Evolutionary conservation across 2,797 vertebrate species (phyloP).

Genomic region (Crenichthys baileyi): DNA sequence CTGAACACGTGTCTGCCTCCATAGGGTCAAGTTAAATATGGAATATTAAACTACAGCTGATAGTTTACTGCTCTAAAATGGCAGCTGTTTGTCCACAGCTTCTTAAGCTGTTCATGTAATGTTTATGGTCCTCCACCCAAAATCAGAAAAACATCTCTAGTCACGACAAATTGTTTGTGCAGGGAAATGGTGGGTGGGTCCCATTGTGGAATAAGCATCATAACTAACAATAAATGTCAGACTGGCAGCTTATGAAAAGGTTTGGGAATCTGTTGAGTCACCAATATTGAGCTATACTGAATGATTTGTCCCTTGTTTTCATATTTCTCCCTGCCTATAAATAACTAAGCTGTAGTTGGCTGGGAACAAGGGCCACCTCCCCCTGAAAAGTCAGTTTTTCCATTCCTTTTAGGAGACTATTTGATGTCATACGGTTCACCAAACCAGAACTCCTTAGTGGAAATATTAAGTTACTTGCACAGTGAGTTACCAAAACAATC

Average conservation of each 20-base stretch:
- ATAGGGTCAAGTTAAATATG: no score
- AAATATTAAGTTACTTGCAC: conserved; percentile 18
- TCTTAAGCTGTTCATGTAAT: background rate
- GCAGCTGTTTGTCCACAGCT: background rate
- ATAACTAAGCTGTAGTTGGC: conserved; percentile 36
- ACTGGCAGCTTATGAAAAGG: conserved; percentile 18
- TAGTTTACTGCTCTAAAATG: background rate
- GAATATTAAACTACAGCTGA: background rate
- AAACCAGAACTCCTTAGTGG: conserved; percentile 2
- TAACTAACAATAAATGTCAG: conserved; percentile 10
- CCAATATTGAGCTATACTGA: conserved; percentile 25
- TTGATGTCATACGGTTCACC: conserved; percentile 17
- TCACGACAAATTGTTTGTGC: background rate
- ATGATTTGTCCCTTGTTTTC: conserved; percentile 19
- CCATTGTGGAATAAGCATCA: background rate
- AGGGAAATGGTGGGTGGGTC: background rate
- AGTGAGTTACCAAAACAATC: background rate
- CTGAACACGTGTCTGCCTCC: background rate
- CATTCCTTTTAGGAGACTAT: conserved; percentile 44
- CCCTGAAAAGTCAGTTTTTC: conserved; percentile 54
- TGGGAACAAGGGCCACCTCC: conserved; percentile 37
- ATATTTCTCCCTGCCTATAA: conserved; percentile 37
- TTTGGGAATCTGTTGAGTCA: conserved; percentile 3
- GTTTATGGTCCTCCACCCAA: background rate
- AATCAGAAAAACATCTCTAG: background rate